These are phyloP conservation scores for Deilephila elpenor DNA, from an alignment of 2,888 invertebrate species.

Conservation along the genomic window DNA sequence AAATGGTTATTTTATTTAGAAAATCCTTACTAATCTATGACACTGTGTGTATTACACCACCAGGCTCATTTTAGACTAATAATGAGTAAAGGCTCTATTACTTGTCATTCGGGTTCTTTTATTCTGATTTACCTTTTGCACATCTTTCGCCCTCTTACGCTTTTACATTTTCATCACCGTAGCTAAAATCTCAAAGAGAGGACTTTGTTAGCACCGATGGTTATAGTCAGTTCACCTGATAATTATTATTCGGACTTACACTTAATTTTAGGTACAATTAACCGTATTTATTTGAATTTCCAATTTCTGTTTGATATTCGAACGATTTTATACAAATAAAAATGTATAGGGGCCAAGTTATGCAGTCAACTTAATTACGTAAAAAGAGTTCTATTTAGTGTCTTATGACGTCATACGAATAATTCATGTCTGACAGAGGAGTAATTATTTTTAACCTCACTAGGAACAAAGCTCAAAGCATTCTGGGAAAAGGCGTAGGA, in stretches of 20 bases:
- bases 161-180: too few species aligned
- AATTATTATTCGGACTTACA: too few species aligned
- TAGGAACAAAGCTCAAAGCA: background rate
- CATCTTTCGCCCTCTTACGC: too few species aligned
- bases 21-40: too few species aligned
- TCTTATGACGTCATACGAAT: constrained; percentile 5
- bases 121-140: too few species aligned
- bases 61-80: too few species aligned
- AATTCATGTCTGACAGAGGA: background rate
- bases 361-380: background rate
- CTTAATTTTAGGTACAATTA: background rate
- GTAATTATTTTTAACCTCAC: background rate
- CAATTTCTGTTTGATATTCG: constrained; percentile 14
- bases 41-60: too few species aligned
- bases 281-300: constrained; percentile 11
- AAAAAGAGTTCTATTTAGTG: background rate
- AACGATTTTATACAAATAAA: background rate
- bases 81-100: too few species aligned
- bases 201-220: too few species aligned
- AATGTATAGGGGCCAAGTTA: background rate
- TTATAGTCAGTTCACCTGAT: too few species aligned
- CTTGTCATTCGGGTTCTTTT: too few species aligned
- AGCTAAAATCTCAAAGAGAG: too few species aligned
- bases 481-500: constrained; percentile 1
- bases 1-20: background rate